Conservation (phyloP, 2,113 vertebrate species). For the Aldabrachelys gigantea region DNA sequence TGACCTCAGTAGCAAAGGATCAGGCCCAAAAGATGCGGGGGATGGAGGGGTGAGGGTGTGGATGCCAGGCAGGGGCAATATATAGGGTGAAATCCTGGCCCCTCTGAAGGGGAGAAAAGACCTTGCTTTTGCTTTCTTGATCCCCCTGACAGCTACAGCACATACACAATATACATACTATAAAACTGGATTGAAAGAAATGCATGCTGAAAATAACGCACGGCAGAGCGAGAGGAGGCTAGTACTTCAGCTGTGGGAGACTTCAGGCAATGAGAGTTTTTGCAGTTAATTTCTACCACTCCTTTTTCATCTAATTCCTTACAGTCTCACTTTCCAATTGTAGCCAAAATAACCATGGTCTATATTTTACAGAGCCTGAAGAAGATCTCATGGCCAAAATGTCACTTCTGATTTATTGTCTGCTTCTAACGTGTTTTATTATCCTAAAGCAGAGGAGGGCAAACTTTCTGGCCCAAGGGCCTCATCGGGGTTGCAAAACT, state of each 20-base stretch:
- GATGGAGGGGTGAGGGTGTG: neutral
- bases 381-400: constrained; percentile 57
- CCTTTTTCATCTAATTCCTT: constrained; percentile 24
- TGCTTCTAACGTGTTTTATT: constrained; percentile 32
- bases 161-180: neutral
- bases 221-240: neutral
- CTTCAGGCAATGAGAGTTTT: neutral
- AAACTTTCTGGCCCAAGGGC: too few relatives aligned
- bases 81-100: neutral
- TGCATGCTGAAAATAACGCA: constrained; percentile 1
- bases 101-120: neutral
- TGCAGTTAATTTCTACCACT: constrained; percentile 38
- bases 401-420: constrained; percentile 61
- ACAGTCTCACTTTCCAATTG: constrained; percentile 9
- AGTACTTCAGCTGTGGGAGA: constrained; percentile 20
- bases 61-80: neutral
- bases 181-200: constrained; percentile 23
- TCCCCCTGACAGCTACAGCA: neutral
- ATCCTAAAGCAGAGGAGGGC: neutral
- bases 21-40: neutral
- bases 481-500: too few relatives aligned
- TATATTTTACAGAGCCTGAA: constrained; percentile 21
- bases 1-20: neutral
- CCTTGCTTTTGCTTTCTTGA: neutral
- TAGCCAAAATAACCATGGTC: constrained; percentile 24